Evolutionary conservation across 2,113 vertebrate genomes (phyloP).

Genomic region (Nannobrachium achirus): DNA sequence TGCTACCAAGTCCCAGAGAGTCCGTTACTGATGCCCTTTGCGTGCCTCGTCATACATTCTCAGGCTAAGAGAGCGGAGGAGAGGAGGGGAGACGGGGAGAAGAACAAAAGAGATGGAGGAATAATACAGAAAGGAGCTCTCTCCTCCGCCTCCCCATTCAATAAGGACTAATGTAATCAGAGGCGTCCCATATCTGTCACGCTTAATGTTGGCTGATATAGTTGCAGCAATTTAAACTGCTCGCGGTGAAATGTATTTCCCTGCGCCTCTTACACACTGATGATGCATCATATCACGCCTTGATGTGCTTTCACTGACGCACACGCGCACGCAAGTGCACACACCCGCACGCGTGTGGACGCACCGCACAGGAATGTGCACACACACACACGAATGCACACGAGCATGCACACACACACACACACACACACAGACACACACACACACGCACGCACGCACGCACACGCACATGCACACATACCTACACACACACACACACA

Average conservation of each 20-base stretch:
- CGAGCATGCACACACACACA: too few species aligned
- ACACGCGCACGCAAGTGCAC: too few species aligned
- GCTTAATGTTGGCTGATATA: conserved; percentile 64
- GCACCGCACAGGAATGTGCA: too few species aligned
- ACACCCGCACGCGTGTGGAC: too few species aligned
- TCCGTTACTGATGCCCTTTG: conserved; percentile 43
- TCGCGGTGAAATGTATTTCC: conserved; percentile 60
- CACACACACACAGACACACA: too few species aligned
- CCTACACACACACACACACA: too few species aligned
- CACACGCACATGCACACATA: too few species aligned
- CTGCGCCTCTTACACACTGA: conserved; percentile 51
- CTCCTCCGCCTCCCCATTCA: conserved; percentile 54
- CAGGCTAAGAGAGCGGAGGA: conserved; percentile 4
- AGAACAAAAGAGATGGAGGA: conserved; percentile 37
- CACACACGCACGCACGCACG: too few species aligned
- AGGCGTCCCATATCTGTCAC: conserved; percentile 65
- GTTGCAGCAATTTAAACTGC: conserved; percentile 60
- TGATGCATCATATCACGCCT: conserved; percentile 57
- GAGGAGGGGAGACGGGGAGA: conserved; percentile 42
- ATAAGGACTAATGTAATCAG: conserved; percentile 70
- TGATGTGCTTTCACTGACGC: conserved; percentile 19
- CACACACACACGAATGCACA: too few species aligned
- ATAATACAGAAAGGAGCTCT: conserved; percentile 37
- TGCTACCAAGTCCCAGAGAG: too few species aligned
- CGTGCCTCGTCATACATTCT: too few species aligned